Percentiles rank a stretch among this genome's conserved stretches.
Conservation (phyloP, 2,888 invertebrate genomes). For the Diplazon laetatorius region DNA sequence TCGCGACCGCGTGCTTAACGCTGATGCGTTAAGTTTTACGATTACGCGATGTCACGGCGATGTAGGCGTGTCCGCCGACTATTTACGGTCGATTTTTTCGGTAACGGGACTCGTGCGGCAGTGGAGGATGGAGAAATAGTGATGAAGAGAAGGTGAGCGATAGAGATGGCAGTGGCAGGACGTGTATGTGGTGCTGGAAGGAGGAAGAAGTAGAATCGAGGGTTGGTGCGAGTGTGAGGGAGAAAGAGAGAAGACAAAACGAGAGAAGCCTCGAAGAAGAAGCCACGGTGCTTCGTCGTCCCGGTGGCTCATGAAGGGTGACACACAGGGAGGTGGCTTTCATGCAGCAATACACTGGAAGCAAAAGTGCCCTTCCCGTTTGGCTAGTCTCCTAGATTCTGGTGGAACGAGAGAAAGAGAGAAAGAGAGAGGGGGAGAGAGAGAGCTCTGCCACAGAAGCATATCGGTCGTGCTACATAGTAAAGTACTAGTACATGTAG, state of each 20-base stretch:
- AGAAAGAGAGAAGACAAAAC: conserved; percentile 38
- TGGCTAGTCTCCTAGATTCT: conserved; percentile 4
- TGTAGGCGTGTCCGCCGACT: conserved; percentile 65
- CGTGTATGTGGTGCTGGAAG: conserved; percentile 4
- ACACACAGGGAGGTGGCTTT: conserved; percentile 42
- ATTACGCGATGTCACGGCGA: conserved; percentile 62
- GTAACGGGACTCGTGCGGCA: too few relatives aligned
- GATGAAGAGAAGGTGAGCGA: conserved; percentile 33
- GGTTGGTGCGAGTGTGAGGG: conserved; percentile 35
- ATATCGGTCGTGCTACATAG: conserved; percentile 58
- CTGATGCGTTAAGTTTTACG: too few relatives aligned
- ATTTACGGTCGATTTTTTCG: conserved; percentile 64
- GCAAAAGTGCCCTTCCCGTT: conserved; percentile 32
- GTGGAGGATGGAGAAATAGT: too few relatives aligned
- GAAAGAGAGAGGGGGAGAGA: too few relatives aligned
- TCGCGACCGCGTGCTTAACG: conserved; percentile 35
- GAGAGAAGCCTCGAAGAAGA: conserved; percentile 41
- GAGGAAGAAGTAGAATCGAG: conserved; percentile 18
- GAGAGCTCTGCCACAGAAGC: conserved; percentile 13
- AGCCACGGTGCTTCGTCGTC: conserved; percentile 46
- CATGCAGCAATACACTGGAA: conserved; percentile 29
- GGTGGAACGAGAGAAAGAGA: too few relatives aligned
- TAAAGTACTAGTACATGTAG: conserved; percentile 12
- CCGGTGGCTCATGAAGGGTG: conserved; percentile 63
- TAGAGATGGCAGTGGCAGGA: conserved; percentile 3